Evolutionary conservation across 2,797 vertebrate species (phyloP).

Genomic region (Hipposideros larvatus): DNA sequence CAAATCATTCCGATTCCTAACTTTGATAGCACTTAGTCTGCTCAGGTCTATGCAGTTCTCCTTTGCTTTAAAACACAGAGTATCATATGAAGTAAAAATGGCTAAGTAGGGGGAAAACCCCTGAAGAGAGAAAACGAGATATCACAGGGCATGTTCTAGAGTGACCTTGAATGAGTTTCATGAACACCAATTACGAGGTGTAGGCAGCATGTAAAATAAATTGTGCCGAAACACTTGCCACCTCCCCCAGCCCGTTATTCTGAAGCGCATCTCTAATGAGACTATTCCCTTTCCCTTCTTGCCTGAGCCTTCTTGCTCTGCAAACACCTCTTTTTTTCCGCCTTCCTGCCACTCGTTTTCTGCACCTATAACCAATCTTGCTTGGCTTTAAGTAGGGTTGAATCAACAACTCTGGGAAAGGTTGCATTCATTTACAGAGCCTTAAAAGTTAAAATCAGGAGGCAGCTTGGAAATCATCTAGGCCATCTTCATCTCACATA

Average conservation of each 20-base stretch:
- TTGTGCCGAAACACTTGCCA: too few species aligned
- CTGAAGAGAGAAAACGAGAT: background rate
- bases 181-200: too few species aligned
- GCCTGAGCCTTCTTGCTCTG: background rate
- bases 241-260: background rate
- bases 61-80: background rate
- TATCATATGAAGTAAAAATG: background rate
- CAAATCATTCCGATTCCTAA: background rate
- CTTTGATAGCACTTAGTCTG: background rate
- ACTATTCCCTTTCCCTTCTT: background rate
- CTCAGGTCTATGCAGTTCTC: background rate
- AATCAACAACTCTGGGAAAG: background rate
- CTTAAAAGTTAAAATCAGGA: background rate
- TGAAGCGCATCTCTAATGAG: background rate
- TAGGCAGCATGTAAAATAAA: background rate
- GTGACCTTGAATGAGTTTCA: background rate
- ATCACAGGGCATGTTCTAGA: background rate
- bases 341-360: background rate
- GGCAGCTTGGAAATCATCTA: background rate
- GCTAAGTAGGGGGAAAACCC: background rate
- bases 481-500: background rate
- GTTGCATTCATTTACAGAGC: background rate
- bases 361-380: background rate
- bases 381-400: background rate
- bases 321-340: background rate